phyloP scores from a whole-genome alignment of 2,888 invertebrate genomes.

The Melieria picta region DNA sequence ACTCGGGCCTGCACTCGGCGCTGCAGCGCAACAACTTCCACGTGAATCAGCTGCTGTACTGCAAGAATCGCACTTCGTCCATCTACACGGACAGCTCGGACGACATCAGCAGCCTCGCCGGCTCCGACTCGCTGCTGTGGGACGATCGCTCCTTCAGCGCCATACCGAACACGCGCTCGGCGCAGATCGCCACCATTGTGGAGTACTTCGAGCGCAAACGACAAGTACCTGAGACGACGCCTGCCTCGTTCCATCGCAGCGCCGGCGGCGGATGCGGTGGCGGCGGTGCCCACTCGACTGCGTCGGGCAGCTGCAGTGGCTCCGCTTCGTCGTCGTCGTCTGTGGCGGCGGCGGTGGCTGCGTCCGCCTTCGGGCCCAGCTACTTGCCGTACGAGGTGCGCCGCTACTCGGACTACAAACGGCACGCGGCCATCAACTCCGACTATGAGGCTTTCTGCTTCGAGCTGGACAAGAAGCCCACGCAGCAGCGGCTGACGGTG shows the following conservation, averaged over 20 bases:
- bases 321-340: slow-evolving; percentile 46
- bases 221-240: slow-evolving; percentile 64
- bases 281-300: slow-evolving; percentile 43
- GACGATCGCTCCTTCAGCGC: slow-evolving; percentile 74
- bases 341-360: slow-evolving; percentile 61
- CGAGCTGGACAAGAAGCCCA: slow-evolving; percentile 65
- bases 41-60: slow-evolving; percentile 69
- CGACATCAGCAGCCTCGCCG: slow-evolving; percentile 83
- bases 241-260: slow-evolving; percentile 45
- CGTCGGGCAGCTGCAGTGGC: slow-evolving; percentile 49
- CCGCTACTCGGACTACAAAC: slow-evolving; percentile 61
- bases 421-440: slow-evolving; percentile 54
- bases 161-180: slow-evolving; percentile 69
- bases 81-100: slow-evolving; percentile 89
- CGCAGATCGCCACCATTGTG: slow-evolving; percentile 84
- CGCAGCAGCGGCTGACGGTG: slow-evolving; percentile 76
- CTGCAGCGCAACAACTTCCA: slow-evolving; percentile 67
- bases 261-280: slow-evolving; percentile 38
- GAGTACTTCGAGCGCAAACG: slow-evolving; percentile 88
- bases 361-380: slow-evolving; percentile 44
- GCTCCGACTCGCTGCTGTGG: slow-evolving; percentile 78
- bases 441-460: slow-evolving; percentile 64
- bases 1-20: slow-evolving; percentile 67
- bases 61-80: slow-evolving; percentile 78
- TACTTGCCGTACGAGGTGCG: slow-evolving; percentile 57